These are phyloP conservation scores for Tragelaphus strepsiceros DNA, from an alignment of 2,113 vertebrate genomes.

Conservation along the genomic window DNA sequence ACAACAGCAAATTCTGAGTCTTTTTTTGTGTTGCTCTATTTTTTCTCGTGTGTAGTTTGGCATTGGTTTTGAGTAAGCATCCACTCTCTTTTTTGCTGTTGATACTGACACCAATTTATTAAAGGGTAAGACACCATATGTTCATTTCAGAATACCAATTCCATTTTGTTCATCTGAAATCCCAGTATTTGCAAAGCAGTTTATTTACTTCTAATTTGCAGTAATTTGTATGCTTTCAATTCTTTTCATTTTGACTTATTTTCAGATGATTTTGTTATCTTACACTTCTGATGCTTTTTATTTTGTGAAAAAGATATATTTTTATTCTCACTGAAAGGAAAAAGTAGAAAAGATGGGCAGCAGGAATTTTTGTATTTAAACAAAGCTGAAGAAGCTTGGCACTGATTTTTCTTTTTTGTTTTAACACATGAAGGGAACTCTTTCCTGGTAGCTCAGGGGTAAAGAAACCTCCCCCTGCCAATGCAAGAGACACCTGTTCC, in stretches of 20 bases:
- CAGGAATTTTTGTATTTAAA: neutral
- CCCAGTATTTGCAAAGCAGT: neutral
- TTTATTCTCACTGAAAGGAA: neutral
- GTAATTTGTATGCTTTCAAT: neutral
- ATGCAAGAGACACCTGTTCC: neutral
- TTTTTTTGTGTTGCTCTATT: neutral
- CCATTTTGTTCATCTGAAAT: constrained; percentile 42
- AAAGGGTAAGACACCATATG: constrained; percentile 59
- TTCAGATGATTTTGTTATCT: neutral
- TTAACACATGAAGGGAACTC: neutral
- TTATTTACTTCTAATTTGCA: constrained; percentile 29
- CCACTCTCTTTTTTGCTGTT: constrained; percentile 32
- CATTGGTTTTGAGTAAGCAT: constrained; percentile 20
- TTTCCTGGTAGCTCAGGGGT: neutral
- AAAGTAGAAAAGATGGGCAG: neutral
- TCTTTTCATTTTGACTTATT: neutral
- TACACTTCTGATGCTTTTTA: neutral
- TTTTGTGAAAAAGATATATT: neutral
- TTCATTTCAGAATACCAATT: constrained; percentile 43
- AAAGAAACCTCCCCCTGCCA: neutral
- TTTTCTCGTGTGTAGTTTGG: neutral
- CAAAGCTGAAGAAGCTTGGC: neutral
- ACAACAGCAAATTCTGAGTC: neutral
- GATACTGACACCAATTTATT: constrained; percentile 55
- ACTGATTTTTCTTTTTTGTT: neutral